A percentile compares a stretch with the other conserved stretches of the same genome.
These are phyloP conservation scores for Aradophagus sp. DNA, from an alignment of 1,140 invertebrate species.

Conservation along the genomic window DNA sequence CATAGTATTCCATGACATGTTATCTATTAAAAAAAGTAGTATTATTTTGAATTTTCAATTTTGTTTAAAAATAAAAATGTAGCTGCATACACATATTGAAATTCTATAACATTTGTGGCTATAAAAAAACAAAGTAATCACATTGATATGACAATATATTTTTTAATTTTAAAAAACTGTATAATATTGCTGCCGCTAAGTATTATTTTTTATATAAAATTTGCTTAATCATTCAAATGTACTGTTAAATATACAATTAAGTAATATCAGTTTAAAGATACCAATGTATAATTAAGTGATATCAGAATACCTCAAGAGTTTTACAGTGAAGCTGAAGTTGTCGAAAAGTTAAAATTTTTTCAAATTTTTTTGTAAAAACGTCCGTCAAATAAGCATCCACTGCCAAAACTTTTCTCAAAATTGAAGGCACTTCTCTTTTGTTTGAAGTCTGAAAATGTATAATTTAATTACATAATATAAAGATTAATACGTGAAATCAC, in stretches of 20 bases:
- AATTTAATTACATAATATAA: not conserved
- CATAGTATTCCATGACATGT: conserved; percentile 93
- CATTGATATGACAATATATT: too few relatives aligned
- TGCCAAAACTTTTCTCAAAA: conserved; percentile 76
- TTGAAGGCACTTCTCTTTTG: conserved; percentile 76
- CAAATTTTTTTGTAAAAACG: conserved; percentile 77
- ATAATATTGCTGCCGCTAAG: too few relatives aligned
- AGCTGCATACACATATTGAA: too few relatives aligned
- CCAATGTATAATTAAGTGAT: not conserved
- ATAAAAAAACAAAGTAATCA: too few relatives aligned
- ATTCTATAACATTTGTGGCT: too few relatives aligned
- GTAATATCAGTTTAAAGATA: too few relatives aligned
- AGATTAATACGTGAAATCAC: too few relatives aligned
- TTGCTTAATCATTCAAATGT: conserved; percentile 1
- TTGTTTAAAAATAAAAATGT: not conserved
- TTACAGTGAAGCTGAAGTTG: conserved; percentile 69
- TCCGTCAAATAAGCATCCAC: conserved; percentile 80
- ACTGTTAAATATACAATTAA: too few relatives aligned
- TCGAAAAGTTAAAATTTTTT: conserved; percentile 77
- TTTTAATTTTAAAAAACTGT: too few relatives aligned
- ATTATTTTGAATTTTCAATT: not conserved
- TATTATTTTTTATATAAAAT: not conserved
- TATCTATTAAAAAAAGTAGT: conserved; percentile 75
- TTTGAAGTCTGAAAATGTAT: conserved; percentile 29
- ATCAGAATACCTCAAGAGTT: conserved; percentile 18